phyloP scores from a whole-genome alignment of 2,113 vertebrate species.

The Thoracochromis brauschi region DNA sequence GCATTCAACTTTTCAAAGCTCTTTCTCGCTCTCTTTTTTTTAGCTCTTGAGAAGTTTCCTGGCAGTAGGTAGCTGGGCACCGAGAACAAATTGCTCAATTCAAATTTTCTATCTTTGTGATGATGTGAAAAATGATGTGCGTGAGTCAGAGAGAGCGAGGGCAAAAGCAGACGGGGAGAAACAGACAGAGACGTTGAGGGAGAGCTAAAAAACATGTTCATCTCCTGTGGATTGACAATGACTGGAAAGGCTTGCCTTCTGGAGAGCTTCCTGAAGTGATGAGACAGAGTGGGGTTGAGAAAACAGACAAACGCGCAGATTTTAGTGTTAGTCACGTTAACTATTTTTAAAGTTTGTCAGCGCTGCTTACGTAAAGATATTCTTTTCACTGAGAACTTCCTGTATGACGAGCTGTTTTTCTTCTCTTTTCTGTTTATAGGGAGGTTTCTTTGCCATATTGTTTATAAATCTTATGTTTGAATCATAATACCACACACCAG shows the following conservation, averaged over 20 bases:
- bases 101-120: not conserved
- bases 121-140: conserved; percentile 18
- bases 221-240: conserved; percentile 73
- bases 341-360: not conserved
- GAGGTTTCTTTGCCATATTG: not conserved
- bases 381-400: not conserved
- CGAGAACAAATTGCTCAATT: conserved; percentile 43
- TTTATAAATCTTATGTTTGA: not conserved
- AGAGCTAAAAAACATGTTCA: conserved; percentile 82
- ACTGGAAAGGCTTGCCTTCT: conserved; percentile 76
- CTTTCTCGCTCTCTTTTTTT: not conserved
- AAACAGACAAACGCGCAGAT: not conserved
- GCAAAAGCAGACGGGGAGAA: not conserved
- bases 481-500: not conserved
- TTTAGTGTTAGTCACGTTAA: not conserved
- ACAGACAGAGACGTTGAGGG: not conserved
- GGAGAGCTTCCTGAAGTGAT: conserved; percentile 37
- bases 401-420: not conserved
- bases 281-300: conserved; percentile 15
- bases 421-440: not conserved
- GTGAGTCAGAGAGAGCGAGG: not conserved
- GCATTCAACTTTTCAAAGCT: conserved; percentile 1
- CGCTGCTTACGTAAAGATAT: not conserved
- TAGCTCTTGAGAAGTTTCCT: conserved; percentile 15
- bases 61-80: not conserved